Base-by-base conservation (phyloP, 2,113 vertebrate species). In the Astur gentilis region DNA sequence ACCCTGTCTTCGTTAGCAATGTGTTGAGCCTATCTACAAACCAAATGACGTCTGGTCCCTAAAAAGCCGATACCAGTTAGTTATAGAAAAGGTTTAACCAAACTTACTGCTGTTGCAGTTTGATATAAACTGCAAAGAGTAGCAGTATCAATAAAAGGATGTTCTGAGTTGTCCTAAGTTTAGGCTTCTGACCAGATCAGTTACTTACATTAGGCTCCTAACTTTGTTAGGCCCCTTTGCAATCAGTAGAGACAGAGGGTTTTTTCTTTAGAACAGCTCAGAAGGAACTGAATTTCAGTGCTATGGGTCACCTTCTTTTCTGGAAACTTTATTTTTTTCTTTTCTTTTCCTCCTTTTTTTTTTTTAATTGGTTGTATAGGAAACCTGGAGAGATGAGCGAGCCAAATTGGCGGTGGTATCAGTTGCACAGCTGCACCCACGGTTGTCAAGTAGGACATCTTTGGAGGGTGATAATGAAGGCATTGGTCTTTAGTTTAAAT, bases 381-480 rank as follows among this genome's bases (percentile, higher is more conserved):
- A 67, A 40, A 34, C 44, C 21, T 61, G 44, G 65, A 75, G 67
- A 55, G 31, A 32, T 31, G 27, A 90, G 7, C 58, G 44, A 45
- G 0, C 38, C 16, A 34, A 15, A 23, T 2, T 82, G 52, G 10
- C 1, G 1, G 21, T n/a, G 15, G 6, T 70, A 34, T 75, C 23
- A 29, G 42, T 44, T 81, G 36, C 11, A 14, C 6, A 27, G 1
- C 3, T 58, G 40, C 25, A 49, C 23, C 27, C 34, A 11, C 14
- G 32, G 42, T 27, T 87, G 62, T 64, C 64, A 82, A n/a, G 31
- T 13, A 50, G 40, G 47, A 49, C 25, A 9, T 92, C 69, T 83
- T 57, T 60, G 54, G 45, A 84, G 61, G 10, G 7, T 1, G 5
- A 13, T 58, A 52, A 6, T 23, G 36, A 76, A 83, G 50, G 17